Conservation (phyloP, 53 echinoderm and acorn worm genomes). For the Temnopleurus reevesii region DNA sequence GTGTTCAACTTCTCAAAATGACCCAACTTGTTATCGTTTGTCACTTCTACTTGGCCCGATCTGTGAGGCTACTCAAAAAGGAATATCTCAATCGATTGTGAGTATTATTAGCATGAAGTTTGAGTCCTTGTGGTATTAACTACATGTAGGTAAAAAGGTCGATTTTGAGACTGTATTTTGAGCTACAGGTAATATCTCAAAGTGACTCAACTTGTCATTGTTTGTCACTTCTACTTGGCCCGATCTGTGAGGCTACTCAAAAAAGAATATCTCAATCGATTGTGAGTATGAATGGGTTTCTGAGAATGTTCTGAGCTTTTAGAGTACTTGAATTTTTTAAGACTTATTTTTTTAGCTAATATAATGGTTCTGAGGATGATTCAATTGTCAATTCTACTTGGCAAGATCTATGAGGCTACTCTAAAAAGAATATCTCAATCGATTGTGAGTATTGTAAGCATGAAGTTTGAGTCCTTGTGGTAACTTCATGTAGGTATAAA, state of each 20-base stretch:
- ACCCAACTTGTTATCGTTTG: slow-evolving; percentile 83
- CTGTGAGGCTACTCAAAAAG: slow-evolving; percentile 73
- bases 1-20: slow-evolving; percentile 82
- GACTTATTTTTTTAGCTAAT: neutral
- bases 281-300: no score
- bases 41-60: slow-evolving; percentile 89
- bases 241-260: slow-evolving; percentile 73
- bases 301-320: no score
- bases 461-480: no score
- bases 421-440: slow-evolving; percentile 67
- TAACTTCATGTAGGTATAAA: no score
- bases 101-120: no score
- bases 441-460: neutral
- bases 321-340: neutral
- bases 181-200: no score
- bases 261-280: slow-evolving; percentile 69
- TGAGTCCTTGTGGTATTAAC: no score
- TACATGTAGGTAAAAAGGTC: no score
- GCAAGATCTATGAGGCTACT: no score
- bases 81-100: slow-evolving; percentile 77
- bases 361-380: slow-evolving; percentile 66
- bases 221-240: no score
- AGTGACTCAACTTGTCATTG: no score
- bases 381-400: no score
- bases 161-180: neutral